A percentile compares a stretch with the other conserved stretches of the same genome.
Evolutionary conservation across 37 sponge, comb jelly and placozoan species (phyloP).

Genomic region (Cladorhizidae sp.): DNA sequence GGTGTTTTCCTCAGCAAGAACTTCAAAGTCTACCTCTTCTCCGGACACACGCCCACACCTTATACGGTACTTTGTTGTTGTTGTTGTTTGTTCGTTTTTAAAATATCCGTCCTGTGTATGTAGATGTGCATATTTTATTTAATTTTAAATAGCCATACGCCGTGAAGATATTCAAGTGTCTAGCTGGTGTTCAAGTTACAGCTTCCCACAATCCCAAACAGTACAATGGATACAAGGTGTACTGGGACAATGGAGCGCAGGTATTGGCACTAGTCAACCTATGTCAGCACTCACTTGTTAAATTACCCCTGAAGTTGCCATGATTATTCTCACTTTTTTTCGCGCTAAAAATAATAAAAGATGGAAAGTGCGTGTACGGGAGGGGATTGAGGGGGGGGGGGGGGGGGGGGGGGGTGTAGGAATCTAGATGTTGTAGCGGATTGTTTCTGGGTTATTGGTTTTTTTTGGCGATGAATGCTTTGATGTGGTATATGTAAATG

Average conservation of each 20-base stretch:
- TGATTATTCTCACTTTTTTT: no score
- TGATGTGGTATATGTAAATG: no score
- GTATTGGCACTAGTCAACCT: no score
- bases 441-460: no score
- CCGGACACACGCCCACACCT: constrained; percentile 87
- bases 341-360: no score
- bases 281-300: no score
- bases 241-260: constrained; percentile 98
- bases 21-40: constrained; percentile 92
- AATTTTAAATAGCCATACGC: constrained; percentile 77
- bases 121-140: background rate
- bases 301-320: no score
- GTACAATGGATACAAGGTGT: constrained; percentile 99
- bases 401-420: no score
- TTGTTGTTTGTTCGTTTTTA: background rate
- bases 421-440: no score
- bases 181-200: constrained; percentile 95
- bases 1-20: constrained; percentile 78
- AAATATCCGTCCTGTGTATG: background rate
- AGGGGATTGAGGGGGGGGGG: no score
- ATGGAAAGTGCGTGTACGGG: background rate
- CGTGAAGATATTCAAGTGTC: constrained; percentile 63
- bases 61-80: constrained; percentile 68
- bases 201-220: constrained; percentile 99
- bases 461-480: background rate